Percentiles rank a stretch among this genome's conserved stretches.
Evolutionary conservation across 2,113 vertebrate genomes (phyloP).

Genomic region (Rousettus leschenaultii): DNA sequence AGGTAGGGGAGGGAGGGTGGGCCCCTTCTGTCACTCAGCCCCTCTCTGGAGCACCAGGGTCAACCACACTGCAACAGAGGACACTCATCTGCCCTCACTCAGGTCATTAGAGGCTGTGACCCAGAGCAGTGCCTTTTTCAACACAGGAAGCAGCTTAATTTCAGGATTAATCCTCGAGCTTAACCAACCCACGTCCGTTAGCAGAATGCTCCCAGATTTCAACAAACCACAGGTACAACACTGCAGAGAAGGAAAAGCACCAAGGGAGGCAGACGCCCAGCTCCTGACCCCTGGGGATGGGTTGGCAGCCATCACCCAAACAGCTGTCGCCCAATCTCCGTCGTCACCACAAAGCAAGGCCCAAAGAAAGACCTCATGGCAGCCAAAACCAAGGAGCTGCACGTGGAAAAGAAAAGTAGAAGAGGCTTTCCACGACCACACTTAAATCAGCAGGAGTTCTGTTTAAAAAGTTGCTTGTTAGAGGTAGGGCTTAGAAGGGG

Average conservation of each 20-base stretch:
- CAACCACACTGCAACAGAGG: not conserved
- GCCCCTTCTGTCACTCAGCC: not conserved
- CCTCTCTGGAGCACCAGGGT: not conserved
- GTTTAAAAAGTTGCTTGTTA: not conserved
- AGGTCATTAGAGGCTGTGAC: fast-evolving
- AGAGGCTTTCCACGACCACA: not conserved
- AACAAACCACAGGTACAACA: not conserved
- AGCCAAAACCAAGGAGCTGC: not conserved
- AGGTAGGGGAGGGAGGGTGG: not conserved
- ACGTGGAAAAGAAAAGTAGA: not conserved
- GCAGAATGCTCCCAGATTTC: not conserved
- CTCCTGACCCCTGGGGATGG: too few species aligned
- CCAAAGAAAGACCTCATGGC: not conserved
- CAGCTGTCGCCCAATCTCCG: not conserved
- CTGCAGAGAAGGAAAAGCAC: not conserved
- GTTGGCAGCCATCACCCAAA: not conserved
- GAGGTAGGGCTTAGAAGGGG: not conserved
- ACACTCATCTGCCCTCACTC: fast-evolving
- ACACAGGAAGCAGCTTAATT: not conserved
- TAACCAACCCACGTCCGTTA: not conserved
- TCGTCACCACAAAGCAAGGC: not conserved
- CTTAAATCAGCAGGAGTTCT: not conserved
- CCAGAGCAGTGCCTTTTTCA: too few species aligned
- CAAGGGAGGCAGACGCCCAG: not conserved
- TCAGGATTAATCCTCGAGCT: not conserved